A percentile compares a stretch with the other conserved stretches of the same genome.
These are phyloP conservation scores for Hyperoplus lanceolatus DNA, from an alignment of 2,797 vertebrate species.

Conservation along the genomic window DNA sequence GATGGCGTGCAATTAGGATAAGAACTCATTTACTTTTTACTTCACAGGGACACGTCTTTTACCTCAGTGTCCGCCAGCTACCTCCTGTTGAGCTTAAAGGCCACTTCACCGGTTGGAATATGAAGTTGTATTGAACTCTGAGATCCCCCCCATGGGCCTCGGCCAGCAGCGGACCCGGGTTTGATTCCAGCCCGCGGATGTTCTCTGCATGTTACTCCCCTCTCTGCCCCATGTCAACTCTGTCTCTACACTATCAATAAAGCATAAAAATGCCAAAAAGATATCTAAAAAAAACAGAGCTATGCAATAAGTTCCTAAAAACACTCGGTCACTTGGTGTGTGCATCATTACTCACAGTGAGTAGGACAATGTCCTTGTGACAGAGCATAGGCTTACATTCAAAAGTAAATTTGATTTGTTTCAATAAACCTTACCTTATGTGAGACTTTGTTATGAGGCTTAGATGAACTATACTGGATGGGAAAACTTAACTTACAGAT, in stretches of 20 bases:
- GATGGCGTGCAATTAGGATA: neutral
- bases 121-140: too few species aligned
- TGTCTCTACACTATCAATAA: too few species aligned
- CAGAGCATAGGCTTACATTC: neutral
- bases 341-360: neutral
- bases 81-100: neutral
- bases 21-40: conserved; percentile 1
- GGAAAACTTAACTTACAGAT: conserved; percentile 9
- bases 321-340: neutral
- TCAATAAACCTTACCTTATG: conserved; percentile 1
- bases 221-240: too few species aligned
- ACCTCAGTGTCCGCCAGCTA: neutral
- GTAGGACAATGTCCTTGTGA: neutral
- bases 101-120: too few species aligned
- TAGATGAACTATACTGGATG: neutral
- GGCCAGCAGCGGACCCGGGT: too few species aligned
- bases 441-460: conserved; percentile 2
- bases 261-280: too few species aligned
- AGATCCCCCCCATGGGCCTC: too few species aligned
- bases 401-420: neutral
- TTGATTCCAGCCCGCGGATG: too few species aligned
- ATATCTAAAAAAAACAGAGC: neutral
- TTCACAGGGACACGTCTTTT: neutral
- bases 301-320: conserved; percentile 5
- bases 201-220: too few species aligned